Evolutionary conservation across 1,140 invertebrate genomes (phyloP).

Genomic region (Bombus difficillimus): DNA sequence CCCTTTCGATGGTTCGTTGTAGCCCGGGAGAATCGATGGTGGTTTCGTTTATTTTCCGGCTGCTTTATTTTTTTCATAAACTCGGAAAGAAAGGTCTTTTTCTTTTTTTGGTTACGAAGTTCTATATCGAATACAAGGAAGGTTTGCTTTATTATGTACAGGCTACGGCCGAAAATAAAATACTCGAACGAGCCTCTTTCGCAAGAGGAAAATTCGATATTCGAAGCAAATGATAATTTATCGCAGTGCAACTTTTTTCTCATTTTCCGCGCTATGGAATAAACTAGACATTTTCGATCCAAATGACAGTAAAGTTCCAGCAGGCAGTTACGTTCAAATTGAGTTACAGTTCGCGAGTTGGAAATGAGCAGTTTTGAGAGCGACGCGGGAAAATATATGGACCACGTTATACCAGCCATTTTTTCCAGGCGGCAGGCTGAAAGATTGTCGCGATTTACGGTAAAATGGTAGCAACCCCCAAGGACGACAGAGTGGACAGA

Average conservation of each 20-base stretch:
- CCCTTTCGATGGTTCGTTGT: neutral
- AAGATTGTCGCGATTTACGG: slow-evolving; percentile 63
- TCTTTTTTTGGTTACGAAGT: neutral
- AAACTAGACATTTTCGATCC: neutral
- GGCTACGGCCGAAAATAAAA: too few species aligned
- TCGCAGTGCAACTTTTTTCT: neutral
- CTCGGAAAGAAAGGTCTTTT: neutral
- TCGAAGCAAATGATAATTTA: neutral
- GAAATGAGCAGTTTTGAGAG: slow-evolving; percentile 48
- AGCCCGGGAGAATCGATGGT: neutral
- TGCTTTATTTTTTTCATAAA: neutral
- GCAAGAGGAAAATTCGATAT: too few species aligned
- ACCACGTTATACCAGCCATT: slow-evolving; percentile 54
- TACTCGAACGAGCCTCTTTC: too few species aligned
- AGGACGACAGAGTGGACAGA: slow-evolving; percentile 54
- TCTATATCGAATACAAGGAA: too few species aligned
- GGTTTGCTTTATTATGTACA: too few species aligned
- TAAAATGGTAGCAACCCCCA: slow-evolving; percentile 60
- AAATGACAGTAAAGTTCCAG: neutral
- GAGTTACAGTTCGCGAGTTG: slow-evolving; percentile 44
- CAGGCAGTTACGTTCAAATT: slow-evolving; percentile 29
- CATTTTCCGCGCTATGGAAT: neutral
- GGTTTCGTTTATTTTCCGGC: neutral
- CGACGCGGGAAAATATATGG: slow-evolving; percentile 46
- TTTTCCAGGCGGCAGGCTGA: slow-evolving; percentile 57